phyloP scores from a whole-genome alignment of 2,797 vertebrate genomes.

The Sebastes glaucus region DNA sequence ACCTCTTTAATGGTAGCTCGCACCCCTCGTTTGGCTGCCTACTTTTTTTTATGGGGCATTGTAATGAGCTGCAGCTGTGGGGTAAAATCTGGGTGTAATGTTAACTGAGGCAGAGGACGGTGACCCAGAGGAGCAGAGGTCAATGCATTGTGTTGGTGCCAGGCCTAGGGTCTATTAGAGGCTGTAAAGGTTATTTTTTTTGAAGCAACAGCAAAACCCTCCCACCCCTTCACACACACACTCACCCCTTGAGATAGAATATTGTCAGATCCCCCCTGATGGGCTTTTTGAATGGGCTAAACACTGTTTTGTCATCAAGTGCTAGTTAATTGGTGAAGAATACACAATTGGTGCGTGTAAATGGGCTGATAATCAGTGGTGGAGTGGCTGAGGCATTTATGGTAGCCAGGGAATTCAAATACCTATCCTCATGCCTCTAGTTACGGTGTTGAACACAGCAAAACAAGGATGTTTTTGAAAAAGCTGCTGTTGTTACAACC shows the following conservation, averaged over 20 bases:
- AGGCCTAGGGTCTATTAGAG: constrained; percentile 83
- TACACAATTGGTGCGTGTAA: constrained; percentile 86
- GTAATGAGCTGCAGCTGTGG: constrained; percentile 93
- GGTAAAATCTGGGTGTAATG: constrained; percentile 87
- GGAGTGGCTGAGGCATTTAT: constrained; percentile 62
- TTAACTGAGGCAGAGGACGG: constrained; percentile 84
- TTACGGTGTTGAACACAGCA: constrained; percentile 56
- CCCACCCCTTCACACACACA: constrained; percentile 43
- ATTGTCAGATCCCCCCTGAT: constrained; percentile 82
- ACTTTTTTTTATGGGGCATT: constrained; percentile 87
- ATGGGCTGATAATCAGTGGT: constrained; percentile 87
- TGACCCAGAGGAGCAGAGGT: constrained; percentile 89
- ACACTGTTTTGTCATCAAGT: constrained; percentile 89
- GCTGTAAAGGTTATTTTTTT: constrained; percentile 86
- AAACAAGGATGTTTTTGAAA: constrained; percentile 73
- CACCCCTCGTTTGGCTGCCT: constrained; percentile 78
- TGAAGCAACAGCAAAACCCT: constrained; percentile 60
- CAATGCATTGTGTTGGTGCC: constrained; percentile 86
- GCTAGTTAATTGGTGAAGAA: constrained; percentile 88
- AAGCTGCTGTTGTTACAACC: not conserved
- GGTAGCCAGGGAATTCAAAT: constrained; percentile 83
- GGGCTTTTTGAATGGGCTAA: constrained; percentile 84
- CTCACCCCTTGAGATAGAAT: constrained; percentile 74
- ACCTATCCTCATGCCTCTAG: constrained; percentile 49
- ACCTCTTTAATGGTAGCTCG: constrained; percentile 77